phyloP scores from a whole-genome alignment of 2,888 invertebrate species.

The Cremastobaeus sp. region DNA sequence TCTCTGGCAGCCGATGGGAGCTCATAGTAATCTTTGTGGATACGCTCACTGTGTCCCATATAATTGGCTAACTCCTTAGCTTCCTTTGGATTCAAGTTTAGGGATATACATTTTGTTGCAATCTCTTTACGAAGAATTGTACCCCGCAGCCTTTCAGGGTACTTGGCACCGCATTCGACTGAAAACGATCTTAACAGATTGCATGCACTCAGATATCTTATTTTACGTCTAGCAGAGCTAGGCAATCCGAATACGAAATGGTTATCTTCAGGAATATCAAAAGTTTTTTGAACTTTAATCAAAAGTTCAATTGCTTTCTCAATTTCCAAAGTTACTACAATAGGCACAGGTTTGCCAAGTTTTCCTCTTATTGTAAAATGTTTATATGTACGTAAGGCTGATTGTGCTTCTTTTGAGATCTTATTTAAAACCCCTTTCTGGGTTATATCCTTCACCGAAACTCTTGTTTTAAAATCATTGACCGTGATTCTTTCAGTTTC shows the following conservation, averaged over 20 bases:
- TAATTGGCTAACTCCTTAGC: neutral
- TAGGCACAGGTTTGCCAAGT: neutral
- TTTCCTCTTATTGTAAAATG: neutral
- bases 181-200: neutral
- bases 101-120: neutral
- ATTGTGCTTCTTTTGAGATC: too few species aligned
- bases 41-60: neutral
- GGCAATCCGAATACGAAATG: neutral
- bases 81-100: neutral
- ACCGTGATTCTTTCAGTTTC: slow-evolving; percentile 61
- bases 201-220: neutral
- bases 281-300: neutral
- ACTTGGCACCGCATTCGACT: neutral
- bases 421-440: too few species aligned
- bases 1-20: neutral
- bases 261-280: neutral
- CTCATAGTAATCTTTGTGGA: slow-evolving; percentile 1
- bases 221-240: neutral
- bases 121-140: neutral
- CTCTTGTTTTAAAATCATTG: slow-evolving; percentile 61
- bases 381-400: too few species aligned
- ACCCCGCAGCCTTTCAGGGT: neutral
- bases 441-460: too few species aligned
- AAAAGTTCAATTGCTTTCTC: neutral
- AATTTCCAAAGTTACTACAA: neutral